Conservation (phyloP, 2,113 vertebrate species). For the Pterophyllum scalare region DNA sequence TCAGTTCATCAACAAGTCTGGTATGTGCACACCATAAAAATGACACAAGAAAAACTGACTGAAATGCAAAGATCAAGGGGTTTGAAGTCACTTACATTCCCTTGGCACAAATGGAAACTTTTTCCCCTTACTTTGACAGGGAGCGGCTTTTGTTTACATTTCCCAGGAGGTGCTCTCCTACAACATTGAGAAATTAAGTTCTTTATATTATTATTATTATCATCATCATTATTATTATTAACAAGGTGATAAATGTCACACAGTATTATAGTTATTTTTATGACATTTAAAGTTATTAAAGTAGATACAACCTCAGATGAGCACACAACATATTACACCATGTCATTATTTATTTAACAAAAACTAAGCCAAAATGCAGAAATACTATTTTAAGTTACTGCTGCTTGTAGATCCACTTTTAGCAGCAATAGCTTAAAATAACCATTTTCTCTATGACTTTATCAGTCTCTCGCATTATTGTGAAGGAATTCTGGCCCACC, state of each 20-base stretch:
- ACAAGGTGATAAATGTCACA: neutral
- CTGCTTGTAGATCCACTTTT: neutral
- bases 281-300: no score
- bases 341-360: neutral
- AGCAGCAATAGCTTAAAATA: neutral
- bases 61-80: neutral
- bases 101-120: conserved; percentile 78
- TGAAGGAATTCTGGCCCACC: no score
- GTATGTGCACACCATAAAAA: neutral
- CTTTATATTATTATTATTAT: no score
- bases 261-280: neutral
- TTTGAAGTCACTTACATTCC: conserved; percentile 80
- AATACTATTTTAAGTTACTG: neutral
- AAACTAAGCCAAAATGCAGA: neutral
- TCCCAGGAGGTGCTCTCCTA: conserved; percentile 87
- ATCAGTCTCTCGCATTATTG: no score
- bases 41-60: neutral
- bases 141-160: conserved; percentile 83
- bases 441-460: no score
- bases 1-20: conserved; percentile 6
- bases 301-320: neutral
- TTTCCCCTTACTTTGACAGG: conserved; percentile 85
- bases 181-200: neutral
- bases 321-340: neutral
- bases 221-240: neutral